These are phyloP conservation scores for Megaceryle alcyon DNA, from an alignment of 2,797 vertebrate species.

Conservation along the genomic window DNA sequence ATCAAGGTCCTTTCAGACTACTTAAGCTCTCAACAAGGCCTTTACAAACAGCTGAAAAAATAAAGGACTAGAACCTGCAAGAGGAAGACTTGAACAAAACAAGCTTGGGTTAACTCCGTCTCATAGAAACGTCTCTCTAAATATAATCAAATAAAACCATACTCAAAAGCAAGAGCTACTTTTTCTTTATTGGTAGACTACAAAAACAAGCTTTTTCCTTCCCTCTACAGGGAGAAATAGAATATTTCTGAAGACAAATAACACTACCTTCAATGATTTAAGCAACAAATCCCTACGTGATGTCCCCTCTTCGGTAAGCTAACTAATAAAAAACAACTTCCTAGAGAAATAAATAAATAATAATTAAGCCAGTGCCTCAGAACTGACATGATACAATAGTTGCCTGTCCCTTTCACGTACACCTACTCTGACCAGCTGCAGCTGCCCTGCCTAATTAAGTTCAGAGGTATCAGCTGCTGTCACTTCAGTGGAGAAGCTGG, in stretches of 20 bases:
- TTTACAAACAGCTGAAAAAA: background rate
- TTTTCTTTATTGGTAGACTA: background rate
- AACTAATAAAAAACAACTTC: background rate
- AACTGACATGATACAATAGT: fast-evolving
- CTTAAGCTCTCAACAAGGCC: fast-evolving
- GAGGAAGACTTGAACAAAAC: background rate
- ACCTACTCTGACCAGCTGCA: background rate
- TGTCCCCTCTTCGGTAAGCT: fast-evolving
- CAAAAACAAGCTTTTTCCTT: background rate
- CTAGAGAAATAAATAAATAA: background rate
- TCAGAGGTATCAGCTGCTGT: background rate
- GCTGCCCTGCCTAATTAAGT: background rate
- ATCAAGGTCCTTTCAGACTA: background rate
- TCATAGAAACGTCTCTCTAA: background rate
- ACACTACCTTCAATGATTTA: fast-evolving
- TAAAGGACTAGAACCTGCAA: background rate
- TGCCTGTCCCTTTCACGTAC: fast-evolving
- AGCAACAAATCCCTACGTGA: background rate
- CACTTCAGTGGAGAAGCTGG: background rate
- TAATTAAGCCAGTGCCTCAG: background rate
- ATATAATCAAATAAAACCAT: background rate
- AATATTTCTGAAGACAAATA: background rate
- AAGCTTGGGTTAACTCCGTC: background rate
- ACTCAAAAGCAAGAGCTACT: background rate
- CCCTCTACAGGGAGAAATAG: background rate